phyloP scores from a whole-genome alignment of 2,113 vertebrate genomes.

The Poeciliopsis occidentalis region DNA sequence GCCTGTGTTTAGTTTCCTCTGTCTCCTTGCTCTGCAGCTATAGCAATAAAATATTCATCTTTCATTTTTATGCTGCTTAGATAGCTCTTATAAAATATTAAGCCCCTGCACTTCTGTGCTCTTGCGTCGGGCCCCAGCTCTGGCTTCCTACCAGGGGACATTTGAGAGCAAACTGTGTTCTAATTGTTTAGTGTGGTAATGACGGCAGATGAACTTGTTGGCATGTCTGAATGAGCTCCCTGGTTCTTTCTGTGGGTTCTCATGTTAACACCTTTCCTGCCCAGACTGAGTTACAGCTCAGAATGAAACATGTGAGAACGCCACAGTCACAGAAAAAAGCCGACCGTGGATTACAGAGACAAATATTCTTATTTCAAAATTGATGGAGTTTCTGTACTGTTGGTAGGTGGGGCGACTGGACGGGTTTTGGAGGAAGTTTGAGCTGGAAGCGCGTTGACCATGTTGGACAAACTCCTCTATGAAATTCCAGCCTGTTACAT shows the following conservation, averaged over 20 bases:
- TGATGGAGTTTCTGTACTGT: not conserved
- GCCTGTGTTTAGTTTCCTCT: slow-evolving; percentile 38
- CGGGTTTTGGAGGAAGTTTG: not conserved
- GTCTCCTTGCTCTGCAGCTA: slow-evolving; percentile 32
- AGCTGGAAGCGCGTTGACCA: not conserved
- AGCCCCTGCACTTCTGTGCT: slow-evolving; percentile 43
- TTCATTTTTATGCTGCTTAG: slow-evolving; percentile 56
- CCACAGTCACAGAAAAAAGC: too few relatives aligned
- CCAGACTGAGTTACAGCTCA: not conserved
- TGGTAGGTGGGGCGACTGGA: not conserved
- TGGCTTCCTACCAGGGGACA: not conserved
- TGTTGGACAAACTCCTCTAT: not conserved
- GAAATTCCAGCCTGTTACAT: too few relatives aligned
- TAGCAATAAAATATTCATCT: slow-evolving; percentile 69
- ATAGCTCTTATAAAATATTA: slow-evolving; percentile 72
- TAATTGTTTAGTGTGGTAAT: slow-evolving; percentile 10
- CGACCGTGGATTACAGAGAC: too few relatives aligned
- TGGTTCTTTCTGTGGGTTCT: not conserved
- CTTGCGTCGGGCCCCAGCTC: not conserved
- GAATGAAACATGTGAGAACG: not conserved
- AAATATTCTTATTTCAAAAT: too few relatives aligned
- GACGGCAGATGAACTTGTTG: not conserved
- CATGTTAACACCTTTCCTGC: not conserved
- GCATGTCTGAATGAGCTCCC: not conserved
- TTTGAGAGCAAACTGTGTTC: slow-evolving; percentile 16